Conservation (phyloP, 2,888 invertebrate species). For the Eristalis intricaria region DNA sequence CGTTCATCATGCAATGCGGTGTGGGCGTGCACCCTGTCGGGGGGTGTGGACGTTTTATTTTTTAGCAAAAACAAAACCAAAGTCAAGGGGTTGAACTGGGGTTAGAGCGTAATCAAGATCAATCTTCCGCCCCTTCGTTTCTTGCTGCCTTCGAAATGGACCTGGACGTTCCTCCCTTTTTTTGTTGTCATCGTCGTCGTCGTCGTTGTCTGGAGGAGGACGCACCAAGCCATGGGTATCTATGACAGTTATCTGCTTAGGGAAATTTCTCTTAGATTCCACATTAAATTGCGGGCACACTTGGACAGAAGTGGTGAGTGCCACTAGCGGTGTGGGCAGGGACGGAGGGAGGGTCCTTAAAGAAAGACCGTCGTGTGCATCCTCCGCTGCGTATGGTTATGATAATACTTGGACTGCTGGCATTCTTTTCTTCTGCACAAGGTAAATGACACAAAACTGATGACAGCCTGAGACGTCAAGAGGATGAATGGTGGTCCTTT, state of each 20-base stretch:
- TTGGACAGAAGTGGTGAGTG: conserved; percentile 6
- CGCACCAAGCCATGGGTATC: conserved; percentile 41
- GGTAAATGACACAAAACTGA: conserved; percentile 34
- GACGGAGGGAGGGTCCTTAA: neutral
- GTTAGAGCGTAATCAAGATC: conserved; percentile 53
- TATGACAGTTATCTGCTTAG: conserved; percentile 69
- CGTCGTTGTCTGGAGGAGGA: conserved; percentile 17
- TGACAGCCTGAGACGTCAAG: neutral
- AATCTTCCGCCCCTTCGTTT: conserved; percentile 34
- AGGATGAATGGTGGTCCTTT: conserved; percentile 46
- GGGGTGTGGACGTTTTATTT: neutral
- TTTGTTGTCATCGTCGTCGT: conserved; percentile 3
- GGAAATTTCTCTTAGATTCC: conserved; percentile 66
- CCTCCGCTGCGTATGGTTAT: conserved; percentile 45
- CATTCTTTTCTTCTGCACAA: conserved; percentile 49
- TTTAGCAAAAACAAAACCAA: conserved; percentile 39
- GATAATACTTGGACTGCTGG: conserved; percentile 60
- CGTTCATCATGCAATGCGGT: conserved; percentile 77
- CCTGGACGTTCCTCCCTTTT: neutral
- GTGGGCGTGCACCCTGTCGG: conserved; percentile 5
- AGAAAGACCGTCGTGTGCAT: conserved; percentile 25
- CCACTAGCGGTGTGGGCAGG: neutral
- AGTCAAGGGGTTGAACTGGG: conserved; percentile 47
- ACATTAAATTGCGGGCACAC: conserved; percentile 60
- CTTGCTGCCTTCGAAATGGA: neutral